These are phyloP conservation scores for Mystacides longicornis DNA, from an alignment of 2,888 invertebrate species.

Conservation along the genomic window DNA sequence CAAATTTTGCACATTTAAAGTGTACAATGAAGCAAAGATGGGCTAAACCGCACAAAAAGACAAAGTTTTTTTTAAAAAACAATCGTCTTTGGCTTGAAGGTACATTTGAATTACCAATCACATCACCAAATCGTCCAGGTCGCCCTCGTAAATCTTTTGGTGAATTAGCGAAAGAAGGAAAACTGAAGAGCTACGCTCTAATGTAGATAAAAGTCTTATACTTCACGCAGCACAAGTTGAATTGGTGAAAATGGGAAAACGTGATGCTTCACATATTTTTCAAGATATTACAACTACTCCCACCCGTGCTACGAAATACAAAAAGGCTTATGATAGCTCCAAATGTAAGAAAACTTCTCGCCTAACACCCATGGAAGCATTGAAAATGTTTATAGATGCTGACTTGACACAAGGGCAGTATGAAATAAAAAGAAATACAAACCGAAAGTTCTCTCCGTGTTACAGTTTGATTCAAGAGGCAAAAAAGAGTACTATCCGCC, in stretches of 20 bases:
- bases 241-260: not conserved
- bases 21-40: no score
- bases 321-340: not conserved
- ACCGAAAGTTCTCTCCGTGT: not conserved
- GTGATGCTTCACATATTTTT: not conserved
- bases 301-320: constrained; percentile 2
- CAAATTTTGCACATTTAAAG: no score
- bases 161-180: constrained; percentile 1
- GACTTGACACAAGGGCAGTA: not conserved
- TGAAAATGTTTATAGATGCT: not conserved
- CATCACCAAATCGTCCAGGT: no score
- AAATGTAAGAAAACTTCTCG: not conserved
- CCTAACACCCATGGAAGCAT: not conserved
- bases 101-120: no score
- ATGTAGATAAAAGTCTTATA: not conserved
- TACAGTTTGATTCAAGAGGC: not conserved
- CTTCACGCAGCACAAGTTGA: not conserved
- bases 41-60: no score
- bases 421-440: not conserved
- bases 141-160: no score
- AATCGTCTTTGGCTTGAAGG: no score
- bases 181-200: not conserved
- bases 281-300: not conserved
- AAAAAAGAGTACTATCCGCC: constrained; percentile 5
- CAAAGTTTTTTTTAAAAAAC: no score